phyloP scores from a whole-genome alignment of 2,797 vertebrate genomes.

The Dryobates pubescens region DNA sequence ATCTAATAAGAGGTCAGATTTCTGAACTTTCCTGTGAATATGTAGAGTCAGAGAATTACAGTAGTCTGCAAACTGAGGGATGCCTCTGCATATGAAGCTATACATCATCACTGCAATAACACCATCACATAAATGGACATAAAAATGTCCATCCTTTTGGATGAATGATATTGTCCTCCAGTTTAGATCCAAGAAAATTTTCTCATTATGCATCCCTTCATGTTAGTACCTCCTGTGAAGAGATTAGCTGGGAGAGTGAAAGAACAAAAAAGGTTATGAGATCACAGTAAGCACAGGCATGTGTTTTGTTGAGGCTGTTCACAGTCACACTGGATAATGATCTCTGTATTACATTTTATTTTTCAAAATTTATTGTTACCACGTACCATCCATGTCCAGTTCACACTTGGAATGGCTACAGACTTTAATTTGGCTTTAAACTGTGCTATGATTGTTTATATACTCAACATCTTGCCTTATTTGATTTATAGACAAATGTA shows the following conservation, averaged over 20 bases:
- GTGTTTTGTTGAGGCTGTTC: background rate
- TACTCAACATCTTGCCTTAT: background rate
- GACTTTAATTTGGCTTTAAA: constrained; percentile 35
- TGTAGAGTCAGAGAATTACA: background rate
- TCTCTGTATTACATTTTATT: background rate
- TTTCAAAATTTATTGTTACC: background rate
- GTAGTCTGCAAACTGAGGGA: background rate
- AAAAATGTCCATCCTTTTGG: background rate
- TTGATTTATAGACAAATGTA: constrained; percentile 6
- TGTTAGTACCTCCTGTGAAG: background rate
- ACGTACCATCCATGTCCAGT: background rate
- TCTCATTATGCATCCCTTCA: background rate
- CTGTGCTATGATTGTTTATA: background rate
- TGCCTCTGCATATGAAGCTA: background rate
- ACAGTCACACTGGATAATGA: background rate
- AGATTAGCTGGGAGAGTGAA: background rate
- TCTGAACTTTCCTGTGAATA: background rate
- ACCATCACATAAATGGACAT: background rate
- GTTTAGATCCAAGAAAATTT: background rate
- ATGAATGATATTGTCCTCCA: background rate
- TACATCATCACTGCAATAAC: background rate
- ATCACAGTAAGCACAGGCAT: background rate
- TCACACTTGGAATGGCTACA: background rate
- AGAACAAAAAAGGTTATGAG: background rate
- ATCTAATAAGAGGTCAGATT: background rate